phyloP scores from a whole-genome alignment of 2,888 invertebrate species.

The Trissoscelio sp. region DNA sequence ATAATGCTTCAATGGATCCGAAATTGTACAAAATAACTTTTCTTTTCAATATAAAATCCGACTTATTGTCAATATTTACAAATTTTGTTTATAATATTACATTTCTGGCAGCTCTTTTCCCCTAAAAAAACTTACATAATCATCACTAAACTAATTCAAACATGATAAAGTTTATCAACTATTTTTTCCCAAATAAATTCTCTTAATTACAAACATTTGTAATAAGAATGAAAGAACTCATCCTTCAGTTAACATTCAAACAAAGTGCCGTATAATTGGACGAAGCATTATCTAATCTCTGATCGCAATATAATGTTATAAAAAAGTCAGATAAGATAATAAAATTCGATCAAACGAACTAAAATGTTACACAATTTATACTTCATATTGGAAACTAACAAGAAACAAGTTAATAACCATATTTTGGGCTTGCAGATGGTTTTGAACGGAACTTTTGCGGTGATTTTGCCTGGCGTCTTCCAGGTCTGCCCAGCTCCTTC shows the following conservation, averaged over 20 bases:
- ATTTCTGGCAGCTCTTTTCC: too few species aligned
- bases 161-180: not conserved
- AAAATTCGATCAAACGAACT: not conserved
- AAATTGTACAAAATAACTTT: too few species aligned
- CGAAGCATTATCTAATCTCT: conserved; percentile 21
- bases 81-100: too few species aligned
- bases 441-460: conserved; percentile 78
- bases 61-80: too few species aligned
- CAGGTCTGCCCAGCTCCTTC: conserved; percentile 95
- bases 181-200: not conserved
- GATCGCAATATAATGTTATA: conserved; percentile 13
- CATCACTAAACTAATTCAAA: too few species aligned
- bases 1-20: too few species aligned
- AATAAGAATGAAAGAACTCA: not conserved
- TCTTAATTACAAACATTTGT: not conserved
- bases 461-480: conserved; percentile 85
- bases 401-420: conserved; percentile 76
- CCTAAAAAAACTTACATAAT: too few species aligned
- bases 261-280: conserved; percentile 8
- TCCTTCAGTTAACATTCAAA: conserved; percentile 4
- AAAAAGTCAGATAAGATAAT: conserved; percentile 24
- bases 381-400: conserved; percentile 14
- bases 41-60: too few species aligned
- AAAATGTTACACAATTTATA: too few species aligned
- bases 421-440: conserved; percentile 81